These are phyloP conservation scores for Odontamblyopus rebecca DNA, from an alignment of 2,797 vertebrate genomes.

Conservation along the genomic window DNA sequence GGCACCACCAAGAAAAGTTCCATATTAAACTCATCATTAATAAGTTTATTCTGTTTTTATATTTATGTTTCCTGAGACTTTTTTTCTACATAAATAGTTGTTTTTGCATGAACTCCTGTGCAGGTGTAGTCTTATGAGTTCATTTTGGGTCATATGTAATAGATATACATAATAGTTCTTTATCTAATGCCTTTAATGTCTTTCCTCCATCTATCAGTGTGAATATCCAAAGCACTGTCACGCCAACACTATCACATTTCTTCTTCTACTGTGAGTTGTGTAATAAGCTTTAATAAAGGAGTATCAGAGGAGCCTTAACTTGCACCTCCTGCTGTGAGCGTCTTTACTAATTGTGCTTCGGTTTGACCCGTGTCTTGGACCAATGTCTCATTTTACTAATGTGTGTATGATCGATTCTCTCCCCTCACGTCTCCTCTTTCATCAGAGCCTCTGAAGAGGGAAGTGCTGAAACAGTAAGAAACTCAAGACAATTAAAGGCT, in stretches of 20 bases:
- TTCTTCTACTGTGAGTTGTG: conserved; percentile 12
- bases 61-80: too few species aligned
- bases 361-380: conserved; percentile 29
- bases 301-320: conserved; percentile 27
- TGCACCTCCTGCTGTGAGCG: conserved; percentile 39
- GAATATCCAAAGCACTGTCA: conserved; percentile 23
- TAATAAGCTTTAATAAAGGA: conserved; percentile 38
- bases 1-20: neutral
- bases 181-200: neutral
- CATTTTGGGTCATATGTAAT: too few species aligned
- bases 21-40: too few species aligned
- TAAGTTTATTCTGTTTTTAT: too few species aligned
- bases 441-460: conserved; percentile 16
- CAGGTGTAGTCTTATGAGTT: too few species aligned
- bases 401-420: conserved; percentile 29
- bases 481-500: conserved; percentile 13
- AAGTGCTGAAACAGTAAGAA: conserved; percentile 19
- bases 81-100: too few species aligned
- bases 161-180: neutral
- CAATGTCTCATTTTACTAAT: conserved; percentile 31
- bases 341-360: conserved; percentile 28
- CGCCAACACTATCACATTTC: conserved; percentile 21
- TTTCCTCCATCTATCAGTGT: neutral
- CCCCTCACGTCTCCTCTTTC: conserved; percentile 16
- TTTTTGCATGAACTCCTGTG: too few species aligned